Conservation (phyloP, 2,113 vertebrate species). For the Caranx melampygus region DNA sequence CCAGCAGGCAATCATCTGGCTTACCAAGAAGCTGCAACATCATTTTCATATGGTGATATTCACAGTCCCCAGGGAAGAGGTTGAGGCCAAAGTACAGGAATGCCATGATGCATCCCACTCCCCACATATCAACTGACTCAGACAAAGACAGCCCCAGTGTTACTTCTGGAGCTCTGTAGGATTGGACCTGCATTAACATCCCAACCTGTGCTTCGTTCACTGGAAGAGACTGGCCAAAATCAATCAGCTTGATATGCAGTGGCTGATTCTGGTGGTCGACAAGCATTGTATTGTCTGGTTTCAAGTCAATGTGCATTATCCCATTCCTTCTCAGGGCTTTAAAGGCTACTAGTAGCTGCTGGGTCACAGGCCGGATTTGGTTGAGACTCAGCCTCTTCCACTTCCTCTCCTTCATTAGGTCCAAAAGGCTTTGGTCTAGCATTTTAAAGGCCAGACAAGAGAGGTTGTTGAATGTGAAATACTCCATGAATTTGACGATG, state of each 20-base stretch:
- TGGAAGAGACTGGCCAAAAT: not conserved
- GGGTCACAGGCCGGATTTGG: too few species aligned
- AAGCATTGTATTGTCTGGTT: slow-evolving; percentile 5
- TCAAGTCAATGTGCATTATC: not conserved
- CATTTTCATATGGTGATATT: not conserved
- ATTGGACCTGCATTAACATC: rapidly evolving
- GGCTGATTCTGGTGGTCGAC: not conserved
- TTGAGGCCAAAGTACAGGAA: not conserved
- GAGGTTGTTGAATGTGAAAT: too few species aligned
- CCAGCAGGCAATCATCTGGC: not conserved
- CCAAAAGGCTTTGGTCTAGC: too few species aligned
- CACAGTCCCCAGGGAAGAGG: not conserved
- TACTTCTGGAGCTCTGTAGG: slow-evolving; percentile 6
- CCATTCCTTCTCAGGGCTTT: not conserved
- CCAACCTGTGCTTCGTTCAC: rapidly evolving
- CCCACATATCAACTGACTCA: slow-evolving; percentile 1
- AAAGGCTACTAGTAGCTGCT: not conserved
- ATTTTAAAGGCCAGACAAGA: too few species aligned
- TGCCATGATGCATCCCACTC: not conserved
- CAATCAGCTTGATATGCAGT: not conserved
- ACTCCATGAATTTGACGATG: too few species aligned
- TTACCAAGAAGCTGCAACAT: not conserved
- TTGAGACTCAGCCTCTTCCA: too few species aligned
- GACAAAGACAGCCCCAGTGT: not conserved
- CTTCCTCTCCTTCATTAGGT: too few species aligned